Base-by-base conservation (phyloP, 2,113 vertebrate species). In the Alexandromys fortis region DNA sequence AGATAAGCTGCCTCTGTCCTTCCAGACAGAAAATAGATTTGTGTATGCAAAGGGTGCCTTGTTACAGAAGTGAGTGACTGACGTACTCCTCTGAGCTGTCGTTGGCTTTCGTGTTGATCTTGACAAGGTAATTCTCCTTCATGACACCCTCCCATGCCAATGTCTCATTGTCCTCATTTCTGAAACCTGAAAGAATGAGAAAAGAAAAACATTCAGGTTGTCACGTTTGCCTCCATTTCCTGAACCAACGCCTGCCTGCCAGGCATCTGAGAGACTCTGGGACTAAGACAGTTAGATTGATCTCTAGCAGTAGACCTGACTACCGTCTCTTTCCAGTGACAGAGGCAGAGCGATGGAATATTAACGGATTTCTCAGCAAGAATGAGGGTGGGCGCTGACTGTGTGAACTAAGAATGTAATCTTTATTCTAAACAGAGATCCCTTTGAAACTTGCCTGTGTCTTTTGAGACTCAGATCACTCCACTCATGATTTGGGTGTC, bases 71-170 rank as follows among this genome's bases (percentile, higher is more conserved):
- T 11, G 81, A 87, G 52, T 0, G 72, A 42, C 1, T 52, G 93
- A 98, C 98, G 0, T 99, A 99, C 98, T 98, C 98, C 92, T 99
- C 98, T 8, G 98, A 98, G 11, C 97, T 93, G 92, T 98, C 98
- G 0, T 65, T 98, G 94, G 98, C 96, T 90, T 98, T 98, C 21
- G 98, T 98, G 96, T 98, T 98, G 97, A 98, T 97, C 98, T 98
- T 99, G 95, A 99, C 98, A 0, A 99, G 98, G 95, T 99, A 99
- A 86, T 99, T 99, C 95, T 99, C 99, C 96, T 99, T 99, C 98
- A 99, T 99, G 97, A 99, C 98, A 16, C 98, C 98, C 95, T 99
- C 99, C 99, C 99, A 99, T 0, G 99, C 98, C 98, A 99, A 95
- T 30, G 98, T 99, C 96, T 99, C 98, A 2, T 98, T 97, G 96